A percentile compares a stretch with the other conserved stretches of the same genome.
Conservation (phyloP, 2,888 invertebrate genomes). For the Dioctria rufipes region DNA sequence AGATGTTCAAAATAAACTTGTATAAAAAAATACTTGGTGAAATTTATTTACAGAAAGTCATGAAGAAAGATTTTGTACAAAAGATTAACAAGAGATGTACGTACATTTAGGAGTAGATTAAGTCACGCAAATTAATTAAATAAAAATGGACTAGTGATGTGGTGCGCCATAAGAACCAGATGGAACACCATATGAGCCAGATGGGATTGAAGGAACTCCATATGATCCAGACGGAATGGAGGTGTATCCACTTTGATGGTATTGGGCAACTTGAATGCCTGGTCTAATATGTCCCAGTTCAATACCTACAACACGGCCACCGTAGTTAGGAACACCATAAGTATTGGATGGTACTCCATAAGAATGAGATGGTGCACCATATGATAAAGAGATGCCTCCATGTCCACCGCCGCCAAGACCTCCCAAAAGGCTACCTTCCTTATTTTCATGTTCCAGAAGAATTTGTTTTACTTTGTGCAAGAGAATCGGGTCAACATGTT, state of each 20-base stretch:
- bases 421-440: conserved; percentile 71
- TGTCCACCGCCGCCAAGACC: conserved; percentile 69
- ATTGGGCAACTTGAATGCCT: conserved; percentile 86
- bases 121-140: conserved; percentile 23
- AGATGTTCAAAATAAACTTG: conserved; percentile 23
- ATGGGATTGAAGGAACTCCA: conserved; percentile 71
- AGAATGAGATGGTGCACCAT: conserved; percentile 57
- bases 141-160: conserved; percentile 45
- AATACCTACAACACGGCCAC: conserved; percentile 79
- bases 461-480: conserved; percentile 85
- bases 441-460: conserved; percentile 81
- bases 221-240: conserved; percentile 74
- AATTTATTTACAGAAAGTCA: conserved; percentile 51
- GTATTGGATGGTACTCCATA: conserved; percentile 78
- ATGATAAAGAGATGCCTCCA: conserved; percentile 65
- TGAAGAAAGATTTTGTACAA: conserved; percentile 33
- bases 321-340: conserved; percentile 75
- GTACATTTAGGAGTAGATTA: neutral
- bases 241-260: conserved; percentile 77
- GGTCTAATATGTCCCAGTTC: conserved; percentile 85
- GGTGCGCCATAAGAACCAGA: conserved; percentile 58
- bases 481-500: conserved; percentile 80
- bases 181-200: conserved; percentile 57
- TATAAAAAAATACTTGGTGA: conserved; percentile 32
- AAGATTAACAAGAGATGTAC: conserved; percentile 42